These are phyloP conservation scores for Seira musarum DNA, from an alignment of 2,888 invertebrate genomes.

Conservation along the genomic window DNA sequence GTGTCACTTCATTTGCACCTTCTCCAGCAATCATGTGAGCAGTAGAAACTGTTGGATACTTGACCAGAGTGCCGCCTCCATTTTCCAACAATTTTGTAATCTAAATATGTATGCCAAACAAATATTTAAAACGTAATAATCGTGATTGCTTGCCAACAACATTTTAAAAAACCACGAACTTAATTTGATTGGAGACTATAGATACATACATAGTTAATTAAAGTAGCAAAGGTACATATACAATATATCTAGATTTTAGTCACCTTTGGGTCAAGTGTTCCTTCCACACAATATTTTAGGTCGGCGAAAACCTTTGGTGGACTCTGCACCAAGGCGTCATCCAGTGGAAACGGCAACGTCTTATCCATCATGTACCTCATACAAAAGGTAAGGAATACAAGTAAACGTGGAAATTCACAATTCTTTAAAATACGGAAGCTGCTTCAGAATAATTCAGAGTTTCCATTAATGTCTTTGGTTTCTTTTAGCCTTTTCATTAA, in stretches of 20 bases:
- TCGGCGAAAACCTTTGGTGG: constrained; percentile 61
- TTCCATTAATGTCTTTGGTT: too few species aligned
- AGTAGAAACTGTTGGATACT: constrained; percentile 91
- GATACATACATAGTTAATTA: too few species aligned
- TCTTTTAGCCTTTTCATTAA: too few species aligned
- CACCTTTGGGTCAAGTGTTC: constrained; percentile 65
- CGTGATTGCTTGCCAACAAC: not conserved
- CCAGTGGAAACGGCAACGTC: constrained; percentile 36
- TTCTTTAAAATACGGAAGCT: too few species aligned
- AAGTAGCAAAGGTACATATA: too few species aligned
- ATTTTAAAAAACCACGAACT: not conserved
- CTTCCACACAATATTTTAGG: constrained; percentile 61
- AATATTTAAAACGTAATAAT: not conserved
- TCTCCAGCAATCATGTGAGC: constrained; percentile 93
- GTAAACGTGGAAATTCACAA: too few species aligned
- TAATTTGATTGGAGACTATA: too few species aligned
- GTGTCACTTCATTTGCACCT: constrained; percentile 88
- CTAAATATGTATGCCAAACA: constrained; percentile 73
- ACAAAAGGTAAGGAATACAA: too few species aligned
- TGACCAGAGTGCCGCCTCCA: constrained; percentile 90
- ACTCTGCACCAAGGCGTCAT: constrained; percentile 42
- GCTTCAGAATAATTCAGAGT: too few species aligned
- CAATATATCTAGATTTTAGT: not conserved
- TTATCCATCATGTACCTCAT: constrained; percentile 54
- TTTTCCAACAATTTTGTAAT: constrained; percentile 83